phyloP scores from a whole-genome alignment of 2,888 invertebrate genomes.

The Pristionchus arcanus region DNA sequence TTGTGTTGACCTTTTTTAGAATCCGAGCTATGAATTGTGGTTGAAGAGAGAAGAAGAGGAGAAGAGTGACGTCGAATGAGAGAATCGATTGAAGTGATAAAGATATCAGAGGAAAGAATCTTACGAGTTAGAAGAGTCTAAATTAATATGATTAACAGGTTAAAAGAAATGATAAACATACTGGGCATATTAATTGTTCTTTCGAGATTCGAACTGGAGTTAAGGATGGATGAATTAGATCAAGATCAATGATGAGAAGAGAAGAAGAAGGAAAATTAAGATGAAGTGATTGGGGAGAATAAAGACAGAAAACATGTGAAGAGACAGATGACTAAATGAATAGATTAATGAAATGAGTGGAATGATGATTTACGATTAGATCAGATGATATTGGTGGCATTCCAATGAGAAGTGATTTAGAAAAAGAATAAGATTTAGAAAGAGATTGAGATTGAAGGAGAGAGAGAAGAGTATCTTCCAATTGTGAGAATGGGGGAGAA shows the following conservation, averaged over 20 bases:
- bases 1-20: background rate
- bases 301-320: background rate
- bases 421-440: background rate
- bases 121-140: slow-evolving; percentile 21
- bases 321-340: background rate
- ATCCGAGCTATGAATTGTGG: background rate
- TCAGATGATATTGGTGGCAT: background rate
- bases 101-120: slow-evolving; percentile 35
- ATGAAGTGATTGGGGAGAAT: slow-evolving; percentile 1
- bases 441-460: slow-evolving; percentile 26
- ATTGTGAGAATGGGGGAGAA: background rate
- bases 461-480: slow-evolving; percentile 15
- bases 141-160: background rate
- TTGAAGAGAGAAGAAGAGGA: slow-evolving; percentile 39
- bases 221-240: background rate
- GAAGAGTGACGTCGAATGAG: background rate
- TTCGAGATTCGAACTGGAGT: background rate
- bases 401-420: slow-evolving; percentile 7
- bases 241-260: slow-evolving; percentile 24
- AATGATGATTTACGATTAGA: background rate
- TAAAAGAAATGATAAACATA: background rate
- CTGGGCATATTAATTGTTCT: background rate
- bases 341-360: background rate
- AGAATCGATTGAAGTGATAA: background rate
- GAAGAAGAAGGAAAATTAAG: slow-evolving; percentile 21